phyloP scores from a whole-genome alignment of 2,888 invertebrate species.

The Geotrupes spiniger region DNA sequence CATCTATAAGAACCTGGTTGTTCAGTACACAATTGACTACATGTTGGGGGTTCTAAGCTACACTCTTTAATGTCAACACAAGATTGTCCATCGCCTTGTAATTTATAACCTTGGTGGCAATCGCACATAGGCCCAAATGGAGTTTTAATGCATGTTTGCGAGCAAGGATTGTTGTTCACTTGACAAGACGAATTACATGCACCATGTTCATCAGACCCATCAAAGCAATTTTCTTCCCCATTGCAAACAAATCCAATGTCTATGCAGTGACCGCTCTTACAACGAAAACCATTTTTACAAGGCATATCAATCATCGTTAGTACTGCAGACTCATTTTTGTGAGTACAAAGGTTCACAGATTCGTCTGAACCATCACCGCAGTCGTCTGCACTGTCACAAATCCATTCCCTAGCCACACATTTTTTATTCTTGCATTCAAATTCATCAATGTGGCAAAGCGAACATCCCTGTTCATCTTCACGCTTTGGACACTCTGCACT shows the following conservation, averaged over 20 bases:
- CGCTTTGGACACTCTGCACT: slow-evolving; percentile 67
- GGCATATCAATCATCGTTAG: slow-evolving; percentile 18
- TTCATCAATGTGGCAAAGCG: slow-evolving; percentile 50
- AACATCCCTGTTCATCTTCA: slow-evolving; percentile 62
- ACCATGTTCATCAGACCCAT: slow-evolving; percentile 68
- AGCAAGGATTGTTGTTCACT: slow-evolving; percentile 50
- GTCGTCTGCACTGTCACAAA: slow-evolving; percentile 62
- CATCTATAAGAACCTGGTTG: slow-evolving; percentile 57
- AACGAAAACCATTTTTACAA: slow-evolving; percentile 52
- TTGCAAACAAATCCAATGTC: slow-evolving; percentile 65
- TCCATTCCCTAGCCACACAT: slow-evolving; percentile 59
- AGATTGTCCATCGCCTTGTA: slow-evolving; percentile 53
- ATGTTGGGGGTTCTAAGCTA: slow-evolving; percentile 51
- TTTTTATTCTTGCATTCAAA: slow-evolving; percentile 59
- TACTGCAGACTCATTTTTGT: slow-evolving; percentile 13
- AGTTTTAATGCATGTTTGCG: slow-evolving; percentile 60
- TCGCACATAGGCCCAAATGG: slow-evolving; percentile 66
- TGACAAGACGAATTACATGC: slow-evolving; percentile 58
- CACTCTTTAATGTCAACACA: slow-evolving; percentile 78
- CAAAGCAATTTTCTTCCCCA: slow-evolving; percentile 60
- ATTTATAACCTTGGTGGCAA: slow-evolving; percentile 60
- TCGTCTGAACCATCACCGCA: slow-evolving; percentile 77
- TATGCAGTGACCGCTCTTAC: slow-evolving; percentile 64
- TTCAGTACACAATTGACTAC: slow-evolving; percentile 66
- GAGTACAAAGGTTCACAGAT: slow-evolving; percentile 43